phyloP scores from a whole-genome alignment of 2,888 invertebrate genomes.

The Altica lythri region DNA sequence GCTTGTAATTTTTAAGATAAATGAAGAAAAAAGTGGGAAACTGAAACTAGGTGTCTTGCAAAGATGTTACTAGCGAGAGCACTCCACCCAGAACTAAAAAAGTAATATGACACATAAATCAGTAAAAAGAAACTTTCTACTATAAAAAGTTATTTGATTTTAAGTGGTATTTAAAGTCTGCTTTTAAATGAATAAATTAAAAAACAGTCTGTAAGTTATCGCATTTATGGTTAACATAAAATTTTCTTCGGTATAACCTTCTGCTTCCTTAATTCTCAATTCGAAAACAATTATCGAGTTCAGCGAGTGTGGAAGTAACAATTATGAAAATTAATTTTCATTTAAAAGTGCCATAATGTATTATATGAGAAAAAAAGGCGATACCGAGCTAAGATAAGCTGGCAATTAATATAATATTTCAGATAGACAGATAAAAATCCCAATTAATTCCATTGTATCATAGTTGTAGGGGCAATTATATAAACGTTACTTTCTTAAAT shows the following conservation, averaged over 20 bases:
- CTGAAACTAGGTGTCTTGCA: too few species aligned
- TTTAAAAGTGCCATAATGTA: slow-evolving; percentile 32
- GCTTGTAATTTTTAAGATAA: too few species aligned
- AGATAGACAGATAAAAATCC: slow-evolving; percentile 33
- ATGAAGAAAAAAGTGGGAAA: too few species aligned
- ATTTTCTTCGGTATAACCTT: slow-evolving; percentile 19
- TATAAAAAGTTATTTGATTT: too few species aligned
- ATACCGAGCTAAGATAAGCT: slow-evolving; percentile 31
- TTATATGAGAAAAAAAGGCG: slow-evolving; percentile 30
- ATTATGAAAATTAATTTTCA: slow-evolving; percentile 34
- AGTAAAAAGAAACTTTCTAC: too few species aligned
- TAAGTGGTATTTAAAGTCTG: too few species aligned
- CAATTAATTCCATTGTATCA: slow-evolving; percentile 37
- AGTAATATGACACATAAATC: too few species aligned
- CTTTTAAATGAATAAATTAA: too few species aligned
- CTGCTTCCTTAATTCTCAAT: slow-evolving; percentile 21
- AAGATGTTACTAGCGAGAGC: too few species aligned
- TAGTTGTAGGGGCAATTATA: slow-evolving; percentile 38
- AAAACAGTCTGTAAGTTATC: not conserved
- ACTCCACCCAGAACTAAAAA: too few species aligned
- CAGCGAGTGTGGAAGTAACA: slow-evolving; percentile 29
- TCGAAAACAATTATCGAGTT: slow-evolving; percentile 20
- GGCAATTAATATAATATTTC: slow-evolving; percentile 37
- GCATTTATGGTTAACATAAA: slow-evolving; percentile 4
- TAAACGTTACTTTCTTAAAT: slow-evolving; percentile 40